Evolutionary conservation across 2,888 invertebrate species (phyloP).

Genomic region (Epistrophella euchroma): DNA sequence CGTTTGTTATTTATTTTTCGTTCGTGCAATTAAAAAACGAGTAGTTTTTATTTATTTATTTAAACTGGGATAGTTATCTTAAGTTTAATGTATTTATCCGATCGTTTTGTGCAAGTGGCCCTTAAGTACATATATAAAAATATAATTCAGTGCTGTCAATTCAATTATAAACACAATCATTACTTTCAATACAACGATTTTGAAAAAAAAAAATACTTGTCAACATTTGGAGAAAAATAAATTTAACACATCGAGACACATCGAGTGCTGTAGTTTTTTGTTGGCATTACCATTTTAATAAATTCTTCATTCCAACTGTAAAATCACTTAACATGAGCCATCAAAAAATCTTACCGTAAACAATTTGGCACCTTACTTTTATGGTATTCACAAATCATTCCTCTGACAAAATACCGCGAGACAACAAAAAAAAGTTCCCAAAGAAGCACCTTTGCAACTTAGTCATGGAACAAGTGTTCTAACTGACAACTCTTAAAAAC

Average conservation of each 20-base stretch:
- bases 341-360: neutral
- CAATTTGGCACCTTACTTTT: slow-evolving; percentile 11
- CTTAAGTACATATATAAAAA: no score
- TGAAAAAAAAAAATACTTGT: no score
- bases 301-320: neutral
- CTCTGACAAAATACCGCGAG: neutral
- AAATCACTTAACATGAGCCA: neutral
- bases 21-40: no score
- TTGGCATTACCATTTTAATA: neutral
- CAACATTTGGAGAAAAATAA: no score
- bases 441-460: neutral
- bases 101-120: no score
- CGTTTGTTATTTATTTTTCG: no score
- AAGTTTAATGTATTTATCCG: no score
- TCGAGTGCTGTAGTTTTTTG: neutral
- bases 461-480: slow-evolving; percentile 32
- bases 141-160: no score
- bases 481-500: slow-evolving; percentile 15
- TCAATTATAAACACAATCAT: no score
- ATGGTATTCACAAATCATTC: slow-evolving; percentile 8
- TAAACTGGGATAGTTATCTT: no score
- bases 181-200: no score
- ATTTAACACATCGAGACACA: neutral
- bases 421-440: neutral
- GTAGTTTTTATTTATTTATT: no score